Evolutionary conservation across 2,113 vertebrate species (phyloP).

Genomic region (Chamaetylas fuelleborni): DNA sequence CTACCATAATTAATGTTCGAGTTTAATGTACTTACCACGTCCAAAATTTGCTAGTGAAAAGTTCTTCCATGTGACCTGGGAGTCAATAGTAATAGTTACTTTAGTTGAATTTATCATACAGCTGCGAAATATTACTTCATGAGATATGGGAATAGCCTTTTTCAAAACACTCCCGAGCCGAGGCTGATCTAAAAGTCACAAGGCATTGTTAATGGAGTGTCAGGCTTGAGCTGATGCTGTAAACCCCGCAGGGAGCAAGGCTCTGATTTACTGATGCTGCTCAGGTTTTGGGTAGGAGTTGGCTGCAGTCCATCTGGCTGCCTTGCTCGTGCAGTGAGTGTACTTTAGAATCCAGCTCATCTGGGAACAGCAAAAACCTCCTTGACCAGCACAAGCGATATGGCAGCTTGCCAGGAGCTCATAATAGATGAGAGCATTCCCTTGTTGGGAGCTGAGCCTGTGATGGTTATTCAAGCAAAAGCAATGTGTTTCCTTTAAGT

Average conservation of each 20-base stretch:
- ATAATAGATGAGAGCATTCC: conserved; percentile 22
- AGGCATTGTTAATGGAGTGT: neutral
- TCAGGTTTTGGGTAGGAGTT: conserved; percentile 23
- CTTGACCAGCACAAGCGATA: conserved; percentile 18
- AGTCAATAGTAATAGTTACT: neutral
- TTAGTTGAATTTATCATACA: neutral
- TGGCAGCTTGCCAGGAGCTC: conserved; percentile 24
- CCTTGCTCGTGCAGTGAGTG: neutral
- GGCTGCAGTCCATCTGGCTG: conserved; percentile 30
- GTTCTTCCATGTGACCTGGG: neutral
- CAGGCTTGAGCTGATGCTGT: neutral
- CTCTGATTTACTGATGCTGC: conserved; percentile 12
- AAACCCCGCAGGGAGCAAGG: neutral
- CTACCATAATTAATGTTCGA: neutral
- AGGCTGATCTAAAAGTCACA: neutral
- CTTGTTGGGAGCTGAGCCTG: neutral
- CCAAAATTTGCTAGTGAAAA: neutral
- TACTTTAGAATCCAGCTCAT: conserved; percentile 9
- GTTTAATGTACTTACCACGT: neutral
- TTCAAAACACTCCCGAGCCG: neutral
- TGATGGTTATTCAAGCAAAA: conserved; percentile 21
- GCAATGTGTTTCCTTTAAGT: conserved; percentile 10
- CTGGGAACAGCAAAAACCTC: conserved; percentile 31
- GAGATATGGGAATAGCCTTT: neutral
- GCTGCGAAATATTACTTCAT: neutral